These are phyloP conservation scores for Monochamus saltuarius DNA, from an alignment of 1,140 invertebrate species.

Conservation along the genomic window DNA sequence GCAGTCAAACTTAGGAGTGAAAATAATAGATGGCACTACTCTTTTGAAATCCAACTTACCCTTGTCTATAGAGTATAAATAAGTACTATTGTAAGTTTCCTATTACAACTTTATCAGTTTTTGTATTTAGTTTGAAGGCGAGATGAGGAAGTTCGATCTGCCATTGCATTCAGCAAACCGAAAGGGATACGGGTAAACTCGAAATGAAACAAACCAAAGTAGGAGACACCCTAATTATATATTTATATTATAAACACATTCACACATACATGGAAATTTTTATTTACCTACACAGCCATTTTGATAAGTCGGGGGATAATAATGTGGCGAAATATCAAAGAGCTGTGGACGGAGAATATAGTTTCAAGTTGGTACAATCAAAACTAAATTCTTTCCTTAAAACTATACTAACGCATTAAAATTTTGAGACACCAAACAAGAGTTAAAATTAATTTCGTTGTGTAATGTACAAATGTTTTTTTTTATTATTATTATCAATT, in stretches of 20 bases:
- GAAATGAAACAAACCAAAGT: conserved; percentile 21
- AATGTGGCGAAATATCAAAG: conserved; percentile 42
- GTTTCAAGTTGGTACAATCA: conserved; percentile 36
- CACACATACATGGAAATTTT: conserved; percentile 46
- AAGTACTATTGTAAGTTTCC: too few species aligned
- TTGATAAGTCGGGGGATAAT: conserved; percentile 41
- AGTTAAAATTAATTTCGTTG: conserved; percentile 37
- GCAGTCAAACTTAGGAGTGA: too few species aligned
- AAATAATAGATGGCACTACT: too few species aligned
- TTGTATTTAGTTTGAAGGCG: too few species aligned
- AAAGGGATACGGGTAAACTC: neutral
- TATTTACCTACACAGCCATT: conserved; percentile 42
- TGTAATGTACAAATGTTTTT: conserved; percentile 9
- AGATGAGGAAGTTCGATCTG: too few species aligned
- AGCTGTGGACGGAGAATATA: conserved; percentile 37
- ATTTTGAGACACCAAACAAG: conserved; percentile 32
- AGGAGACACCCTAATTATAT: conserved; percentile 45
- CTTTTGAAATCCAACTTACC: too few species aligned
- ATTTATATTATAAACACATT: conserved; percentile 51
- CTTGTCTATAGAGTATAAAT: too few species aligned
- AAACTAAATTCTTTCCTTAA: conserved; percentile 37
- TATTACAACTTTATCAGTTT: too few species aligned
- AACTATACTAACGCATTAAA: conserved; percentile 41
- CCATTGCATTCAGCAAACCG: too few species aligned
- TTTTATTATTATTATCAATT: neutral